Conservation (phyloP, 1,140 invertebrate genomes). For the Helicorthomorpha holstii region DNA sequence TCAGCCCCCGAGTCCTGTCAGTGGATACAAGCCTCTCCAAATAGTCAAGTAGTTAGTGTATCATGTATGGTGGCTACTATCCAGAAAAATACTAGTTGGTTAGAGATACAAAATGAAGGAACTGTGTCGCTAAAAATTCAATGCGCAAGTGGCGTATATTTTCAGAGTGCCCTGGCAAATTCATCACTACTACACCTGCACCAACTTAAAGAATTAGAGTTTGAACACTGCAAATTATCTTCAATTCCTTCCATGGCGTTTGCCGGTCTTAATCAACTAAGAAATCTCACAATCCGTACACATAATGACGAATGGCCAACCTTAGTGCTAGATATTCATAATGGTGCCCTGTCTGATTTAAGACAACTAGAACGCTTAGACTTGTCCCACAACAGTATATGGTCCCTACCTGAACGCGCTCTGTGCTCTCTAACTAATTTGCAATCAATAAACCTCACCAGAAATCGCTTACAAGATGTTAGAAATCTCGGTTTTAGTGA, state of each 20-base stretch:
- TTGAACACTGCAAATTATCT: slow-evolving; percentile 62
- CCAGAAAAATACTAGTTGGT: slow-evolving; percentile 69
- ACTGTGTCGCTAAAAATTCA: slow-evolving; percentile 58
- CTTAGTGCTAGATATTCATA: slow-evolving; percentile 54
- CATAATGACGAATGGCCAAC: slow-evolving; percentile 59
- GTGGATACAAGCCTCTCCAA: slow-evolving; percentile 34
- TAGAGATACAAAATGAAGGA: slow-evolving; percentile 64
- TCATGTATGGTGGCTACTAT: slow-evolving; percentile 63
- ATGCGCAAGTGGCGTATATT: slow-evolving; percentile 64
- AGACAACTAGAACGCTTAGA: slow-evolving; percentile 48
- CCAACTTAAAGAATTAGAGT: slow-evolving; percentile 44
- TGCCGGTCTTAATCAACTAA: slow-evolving; percentile 42
- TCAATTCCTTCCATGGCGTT: slow-evolving; percentile 49
- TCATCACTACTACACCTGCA: slow-evolving; percentile 43
- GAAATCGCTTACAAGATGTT: slow-evolving; percentile 59
- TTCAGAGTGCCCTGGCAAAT: slow-evolving; percentile 40
- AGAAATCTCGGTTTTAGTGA: slow-evolving; percentile 43
- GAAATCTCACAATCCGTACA: slow-evolving; percentile 46
- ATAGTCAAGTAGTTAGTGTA: slow-evolving; percentile 47
- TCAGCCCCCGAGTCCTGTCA: slow-evolving; percentile 68
- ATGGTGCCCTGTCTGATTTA: slow-evolving; percentile 48
- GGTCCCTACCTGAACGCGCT: slow-evolving; percentile 48
- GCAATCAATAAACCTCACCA: slow-evolving; percentile 48
- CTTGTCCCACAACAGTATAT: slow-evolving; percentile 61
- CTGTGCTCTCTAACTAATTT: slow-evolving; percentile 55